These are phyloP conservation scores for Plectrocnemia conspersa DNA, from an alignment of 1,140 invertebrate species.

Conservation along the genomic window DNA sequence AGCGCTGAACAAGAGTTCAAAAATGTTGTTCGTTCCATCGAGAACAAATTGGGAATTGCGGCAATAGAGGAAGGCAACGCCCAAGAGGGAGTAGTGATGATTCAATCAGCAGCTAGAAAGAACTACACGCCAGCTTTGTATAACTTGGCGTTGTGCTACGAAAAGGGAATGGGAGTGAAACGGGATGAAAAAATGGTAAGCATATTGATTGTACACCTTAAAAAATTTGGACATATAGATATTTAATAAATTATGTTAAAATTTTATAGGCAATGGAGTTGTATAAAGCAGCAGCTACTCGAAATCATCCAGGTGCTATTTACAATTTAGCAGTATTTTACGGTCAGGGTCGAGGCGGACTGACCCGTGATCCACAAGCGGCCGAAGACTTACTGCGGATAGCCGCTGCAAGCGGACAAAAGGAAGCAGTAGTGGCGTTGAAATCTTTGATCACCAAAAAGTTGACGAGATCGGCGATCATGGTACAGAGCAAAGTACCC, in stretches of 20 bases:
- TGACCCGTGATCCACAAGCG: conserved; percentile 43
- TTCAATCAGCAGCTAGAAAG: conserved; percentile 51
- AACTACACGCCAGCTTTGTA: conserved; percentile 56
- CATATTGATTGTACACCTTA: neutral
- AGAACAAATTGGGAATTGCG: conserved; percentile 47
- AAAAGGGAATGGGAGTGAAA: conserved; percentile 56
- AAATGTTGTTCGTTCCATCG: conserved; percentile 48
- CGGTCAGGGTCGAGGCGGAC: conserved; percentile 57
- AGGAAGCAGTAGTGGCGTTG: conserved; percentile 50
- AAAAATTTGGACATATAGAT: neutral
- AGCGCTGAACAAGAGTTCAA: conserved; percentile 15
- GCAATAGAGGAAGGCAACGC: conserved; percentile 49
- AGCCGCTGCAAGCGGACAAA: conserved; percentile 57
- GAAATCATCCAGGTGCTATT: conserved; percentile 56
- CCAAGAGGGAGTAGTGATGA: conserved; percentile 46
- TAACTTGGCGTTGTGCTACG: conserved; percentile 60
- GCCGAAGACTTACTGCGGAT: conserved; percentile 51
- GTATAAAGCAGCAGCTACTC: conserved; percentile 54
- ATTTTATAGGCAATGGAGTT: conserved; percentile 55
- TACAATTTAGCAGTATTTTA: conserved; percentile 62
- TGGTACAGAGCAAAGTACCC: neutral
- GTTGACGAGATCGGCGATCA: neutral
- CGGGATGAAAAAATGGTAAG: conserved; percentile 53
- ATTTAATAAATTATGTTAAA: neutral
- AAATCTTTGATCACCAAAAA: neutral